Evolutionary conservation across 2,113 vertebrate species (phyloP), one percentile per base, ranked within the genome.

Genomic region (Rhinogobius similis): DNA sequence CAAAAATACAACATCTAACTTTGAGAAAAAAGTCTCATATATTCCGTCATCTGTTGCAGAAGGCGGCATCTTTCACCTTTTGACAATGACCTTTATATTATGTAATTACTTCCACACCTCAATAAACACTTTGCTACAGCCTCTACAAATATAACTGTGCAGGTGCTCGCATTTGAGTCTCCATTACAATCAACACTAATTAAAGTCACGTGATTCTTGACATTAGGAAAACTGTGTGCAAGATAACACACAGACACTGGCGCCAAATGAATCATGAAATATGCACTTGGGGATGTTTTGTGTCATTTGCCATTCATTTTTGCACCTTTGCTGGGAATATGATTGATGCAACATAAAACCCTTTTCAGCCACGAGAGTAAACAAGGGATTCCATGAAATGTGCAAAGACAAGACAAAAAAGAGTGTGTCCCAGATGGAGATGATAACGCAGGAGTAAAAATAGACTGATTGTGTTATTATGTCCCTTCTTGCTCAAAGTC

Each of bases 261-360:
- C 20, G 18, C n/a, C 43, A 55, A 23, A 53, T 38, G 4, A 53
- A 56, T 66, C 27, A n/a, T 18, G 73, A 39, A 20, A 67, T 69
- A 18, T 14, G 44, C 24, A 62, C 55, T 48, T 39, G 14, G 16
- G 32, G 18, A 7, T 20, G 26, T 59, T 20, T 32, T 18, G 56
- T 27, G 16, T 20, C 23, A 52, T 26, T 55, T 26, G n/a, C 21
- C 8, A 55, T 11, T 26, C 23, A 55, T 14, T 23, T n/a, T 26
- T 56, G 73, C 52, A 67, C n/a, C 24, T 58, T 56, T 18, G n/a
- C 24, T 56, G 64, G 61, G 79, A 66, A 83, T 74, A 62, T 62
- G 77, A 70, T 26, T 72, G 59, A 75, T 67, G 41, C 56, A 73
- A 63, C 62, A 44, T 46, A 76, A 13, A 14, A 56, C 16, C 4